Evolutionary conservation across 2,888 invertebrate genomes (phyloP).

Genomic region (Malachius bipustulatus): DNA sequence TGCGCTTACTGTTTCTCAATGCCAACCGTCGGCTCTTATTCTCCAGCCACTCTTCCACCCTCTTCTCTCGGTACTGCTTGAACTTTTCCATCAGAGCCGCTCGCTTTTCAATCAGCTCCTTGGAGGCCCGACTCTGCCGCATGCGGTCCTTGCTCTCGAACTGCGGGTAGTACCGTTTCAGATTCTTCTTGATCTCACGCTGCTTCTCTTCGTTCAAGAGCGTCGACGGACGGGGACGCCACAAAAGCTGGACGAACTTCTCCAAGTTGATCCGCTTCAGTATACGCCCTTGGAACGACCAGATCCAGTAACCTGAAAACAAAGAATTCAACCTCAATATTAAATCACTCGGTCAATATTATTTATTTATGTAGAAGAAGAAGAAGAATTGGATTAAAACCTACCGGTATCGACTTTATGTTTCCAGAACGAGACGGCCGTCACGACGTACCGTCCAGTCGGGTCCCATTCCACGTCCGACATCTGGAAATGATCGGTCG

Average conservation of each 20-base stretch:
- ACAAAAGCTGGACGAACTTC: conserved; percentile 86
- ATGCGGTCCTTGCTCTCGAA: conserved; percentile 95
- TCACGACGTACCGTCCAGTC: conserved; percentile 92
- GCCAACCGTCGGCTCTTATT: conserved; percentile 72
- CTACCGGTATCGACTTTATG: conserved; percentile 68
- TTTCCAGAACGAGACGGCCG: conserved; percentile 91
- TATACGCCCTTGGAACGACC: conserved; percentile 87
- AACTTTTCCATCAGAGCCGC: conserved; percentile 79
- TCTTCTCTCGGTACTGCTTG: conserved; percentile 65
- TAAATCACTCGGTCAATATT: conserved; percentile 1
- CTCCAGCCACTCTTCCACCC: conserved; percentile 60
- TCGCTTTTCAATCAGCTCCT: conserved; percentile 89
- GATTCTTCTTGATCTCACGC: conserved; percentile 91
- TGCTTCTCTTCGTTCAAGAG: conserved; percentile 74
- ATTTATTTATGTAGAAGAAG: too few relatives aligned
- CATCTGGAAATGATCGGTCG: conserved; percentile 82
- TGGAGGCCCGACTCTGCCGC: conserved; percentile 83
- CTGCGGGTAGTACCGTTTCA: conserved; percentile 92
- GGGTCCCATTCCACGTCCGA: conserved; percentile 99
- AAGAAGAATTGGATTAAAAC: too few relatives aligned
- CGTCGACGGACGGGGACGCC: conserved; percentile 89
- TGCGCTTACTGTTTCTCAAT: conserved; percentile 71
- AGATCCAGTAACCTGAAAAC: conserved; percentile 79
- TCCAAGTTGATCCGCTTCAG: conserved; percentile 77
- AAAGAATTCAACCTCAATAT: not conserved